Evolutionary conservation across 2,888 invertebrate species (phyloP).

Genomic region (Dichetophora obliterata): DNA sequence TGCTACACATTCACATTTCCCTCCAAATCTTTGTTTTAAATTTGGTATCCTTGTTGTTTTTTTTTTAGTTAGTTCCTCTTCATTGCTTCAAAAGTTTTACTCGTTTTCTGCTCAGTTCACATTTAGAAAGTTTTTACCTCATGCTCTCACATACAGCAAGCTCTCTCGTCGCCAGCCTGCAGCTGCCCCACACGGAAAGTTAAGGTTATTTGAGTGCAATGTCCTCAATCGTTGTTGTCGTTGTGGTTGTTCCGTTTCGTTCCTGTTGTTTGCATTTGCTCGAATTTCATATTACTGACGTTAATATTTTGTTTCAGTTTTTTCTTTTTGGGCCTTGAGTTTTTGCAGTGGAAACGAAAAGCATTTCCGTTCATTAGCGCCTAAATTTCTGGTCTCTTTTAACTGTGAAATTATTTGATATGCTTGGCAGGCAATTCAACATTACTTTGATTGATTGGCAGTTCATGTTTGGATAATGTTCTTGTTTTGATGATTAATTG

Average conservation of each 20-base stretch:
- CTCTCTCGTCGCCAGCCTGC: neutral
- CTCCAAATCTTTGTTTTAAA: neutral
- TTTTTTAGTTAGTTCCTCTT: neutral
- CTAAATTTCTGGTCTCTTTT: neutral
- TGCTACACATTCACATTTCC: neutral
- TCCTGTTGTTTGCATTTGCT: conserved; percentile 24
- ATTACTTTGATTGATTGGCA: neutral
- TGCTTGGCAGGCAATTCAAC: neutral
- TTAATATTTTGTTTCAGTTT: conserved; percentile 9
- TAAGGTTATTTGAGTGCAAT: conserved; percentile 65
- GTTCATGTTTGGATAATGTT: neutral
- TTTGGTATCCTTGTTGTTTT: conserved; percentile 12
- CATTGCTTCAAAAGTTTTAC: conserved; percentile 1
- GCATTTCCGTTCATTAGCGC: neutral
- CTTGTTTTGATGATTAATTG: neutral
- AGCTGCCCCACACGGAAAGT: conserved; percentile 26
- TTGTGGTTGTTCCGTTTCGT: conserved; percentile 47
- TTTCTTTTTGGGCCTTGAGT: neutral
- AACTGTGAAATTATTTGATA: neutral
- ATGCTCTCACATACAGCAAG: too few relatives aligned
- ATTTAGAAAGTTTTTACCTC: neutral
- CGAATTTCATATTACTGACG: conserved; percentile 6
- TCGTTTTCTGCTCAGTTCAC: conserved; percentile 19
- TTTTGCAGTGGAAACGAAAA: neutral
- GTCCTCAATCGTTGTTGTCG: conserved; percentile 59